Base-by-base conservation (phyloP, 1,140 invertebrate species). In the Tribolium madens region DNA sequence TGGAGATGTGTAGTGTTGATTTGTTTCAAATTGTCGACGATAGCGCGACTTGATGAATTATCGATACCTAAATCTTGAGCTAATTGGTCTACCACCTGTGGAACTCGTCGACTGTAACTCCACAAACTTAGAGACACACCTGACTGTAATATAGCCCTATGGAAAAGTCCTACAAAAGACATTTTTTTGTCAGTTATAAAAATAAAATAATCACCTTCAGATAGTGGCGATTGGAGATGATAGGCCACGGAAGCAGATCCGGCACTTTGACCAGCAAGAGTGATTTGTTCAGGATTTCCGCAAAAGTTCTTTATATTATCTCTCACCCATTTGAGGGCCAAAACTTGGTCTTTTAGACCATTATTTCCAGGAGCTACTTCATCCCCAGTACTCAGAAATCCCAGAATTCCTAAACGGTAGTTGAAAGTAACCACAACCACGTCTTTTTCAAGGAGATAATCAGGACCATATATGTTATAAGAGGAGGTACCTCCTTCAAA, bases 331-430 rank as follows among this genome's bases (percentile, higher is more conserved):
- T 89, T 86, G 1, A 95, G 81, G 0, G 92, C 91, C 15, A 87
- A 84, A 4, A 93, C 90, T 84, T 94, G 92, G 85, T 95, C 94
- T 82, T 92, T 92, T 17, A 94, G 84, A 0, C 92, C 93, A 52
- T 69, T 74, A 83, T 90, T 89, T 81, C 94, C 94, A 6, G 92
- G 93, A 0, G 90, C 88, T 0, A 89, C 88, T 15, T 87, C 78
- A 1, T 86, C 83, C 57, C 90, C 90, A 3, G 77, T 78, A 17
- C 73, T 76, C 3, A 78, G 21, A 50, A 80, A 80, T 12, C 92
- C 91, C 14, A 93, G 84, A 0, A 89, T 87, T 4, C 92, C 92
- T 1, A 93, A 85, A 69, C 93, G 86, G 80, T 94, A 94, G 83
- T 93, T 93, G 1, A 93, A 85, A 0, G 91, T 91, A 4, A 93